Base-by-base conservation (phyloP, 2,888 invertebrate species). In the Cataglyphis cursor region DNA sequence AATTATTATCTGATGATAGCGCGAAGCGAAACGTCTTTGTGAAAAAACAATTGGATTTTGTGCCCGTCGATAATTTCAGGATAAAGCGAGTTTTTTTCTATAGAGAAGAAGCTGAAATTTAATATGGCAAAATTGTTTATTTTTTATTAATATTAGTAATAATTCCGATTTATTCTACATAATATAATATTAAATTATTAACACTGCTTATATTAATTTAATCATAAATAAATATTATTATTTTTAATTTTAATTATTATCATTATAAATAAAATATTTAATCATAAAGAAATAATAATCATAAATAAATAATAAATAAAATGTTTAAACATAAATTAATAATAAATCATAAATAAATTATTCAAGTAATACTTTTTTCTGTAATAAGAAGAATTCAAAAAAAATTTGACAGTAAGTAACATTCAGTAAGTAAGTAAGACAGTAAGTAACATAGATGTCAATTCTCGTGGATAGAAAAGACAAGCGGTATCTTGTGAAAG, bases 1-100 rank as follows among this genome's bases (percentile, higher is more conserved):
- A 1, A 76, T 68, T 68, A 38, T 76, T 65, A 54, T n/a, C 4
- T 21, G 15, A 8, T 64, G 51, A 75, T 51, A 51, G 18, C 21
- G 15, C 62, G 21, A 28, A 21, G 54, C 15, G 3, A 51, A 57
- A n/a, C 12, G 12, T n/a, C 28, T 76, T 24, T 68, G 35, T 51
- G 12, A 1, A 31, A 12, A 51, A 35, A 65, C 6, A 65, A 15
- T 8, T 59, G 61, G 21, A 59, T 15, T 8, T n/a, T 15, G 9
- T n/a, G 24, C 24, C 24, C 21, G 8, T 74, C 48, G 44, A 64
- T 59, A 59, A 59, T 74, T 21, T 21, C 0, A 5, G 5, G 15
- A 31, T 44, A 31, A 44, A 44, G 18, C n/a, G 41, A 38, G 21
- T 10, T 54, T 51, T 66, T 64, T 24, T 24, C 12, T 28, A 5